Conservation (phyloP, 2,888 invertebrate genomes). For the Drosophila testacea region DNA sequence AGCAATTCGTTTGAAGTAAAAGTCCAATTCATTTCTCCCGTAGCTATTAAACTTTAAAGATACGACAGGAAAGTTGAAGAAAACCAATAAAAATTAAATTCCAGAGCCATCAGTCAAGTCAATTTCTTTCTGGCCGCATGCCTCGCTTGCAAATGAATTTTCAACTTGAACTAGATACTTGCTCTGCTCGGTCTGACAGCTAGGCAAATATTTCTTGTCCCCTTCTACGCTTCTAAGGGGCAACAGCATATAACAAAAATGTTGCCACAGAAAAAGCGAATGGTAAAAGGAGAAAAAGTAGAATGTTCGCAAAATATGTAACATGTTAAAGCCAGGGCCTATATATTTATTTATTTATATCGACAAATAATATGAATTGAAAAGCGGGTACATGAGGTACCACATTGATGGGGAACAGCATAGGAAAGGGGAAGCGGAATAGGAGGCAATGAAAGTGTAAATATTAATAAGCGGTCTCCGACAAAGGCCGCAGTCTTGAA, state of each 20-base stretch:
- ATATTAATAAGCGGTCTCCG: slow-evolving; percentile 59
- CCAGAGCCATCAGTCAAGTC: slow-evolving; percentile 67
- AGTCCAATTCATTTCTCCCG: not conserved
- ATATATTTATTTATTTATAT: slow-evolving; percentile 45
- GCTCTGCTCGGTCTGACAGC: slow-evolving; percentile 46
- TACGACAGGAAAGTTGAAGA: slow-evolving; percentile 1
- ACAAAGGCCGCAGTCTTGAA: slow-evolving; percentile 47
- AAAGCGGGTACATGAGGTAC: slow-evolving; percentile 40
- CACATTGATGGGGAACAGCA: slow-evolving; percentile 1
- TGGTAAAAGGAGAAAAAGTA: slow-evolving; percentile 16
- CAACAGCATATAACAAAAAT: slow-evolving; percentile 30
- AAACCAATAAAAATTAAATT: slow-evolving; percentile 47
- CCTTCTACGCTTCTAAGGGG: not conserved
- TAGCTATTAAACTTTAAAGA: slow-evolving; percentile 24
- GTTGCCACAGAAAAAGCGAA: slow-evolving; percentile 38
- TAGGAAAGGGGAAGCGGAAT: not conserved
- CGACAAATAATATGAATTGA: slow-evolving; percentile 51
- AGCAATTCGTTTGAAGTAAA: not conserved
- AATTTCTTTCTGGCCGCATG: slow-evolving; percentile 35
- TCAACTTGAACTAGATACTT: slow-evolving; percentile 44
- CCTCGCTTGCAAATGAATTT: slow-evolving; percentile 61
- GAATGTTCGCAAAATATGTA: slow-evolving; percentile 43
- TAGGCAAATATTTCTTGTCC: slow-evolving; percentile 47
- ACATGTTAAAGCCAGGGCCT: slow-evolving; percentile 39
- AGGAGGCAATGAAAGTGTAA: slow-evolving; percentile 54